phyloP scores from a whole-genome alignment of 2,113 vertebrate species.

The Drymodes brunneopygia region DNA sequence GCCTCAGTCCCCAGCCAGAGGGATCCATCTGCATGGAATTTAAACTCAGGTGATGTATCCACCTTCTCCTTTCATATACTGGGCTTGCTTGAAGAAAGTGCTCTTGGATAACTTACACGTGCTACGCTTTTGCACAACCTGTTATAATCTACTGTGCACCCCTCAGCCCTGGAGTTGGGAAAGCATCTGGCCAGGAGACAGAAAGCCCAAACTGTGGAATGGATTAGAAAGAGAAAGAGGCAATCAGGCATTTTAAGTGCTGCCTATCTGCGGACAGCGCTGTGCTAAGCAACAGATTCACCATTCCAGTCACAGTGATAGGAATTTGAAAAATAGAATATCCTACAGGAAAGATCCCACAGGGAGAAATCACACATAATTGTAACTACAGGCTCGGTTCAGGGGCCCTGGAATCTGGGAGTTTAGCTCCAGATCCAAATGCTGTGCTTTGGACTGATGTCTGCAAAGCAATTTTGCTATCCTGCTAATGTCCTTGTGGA shows the following conservation, averaged over 20 bases:
- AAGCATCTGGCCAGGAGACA: not conserved
- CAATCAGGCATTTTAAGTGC: not conserved
- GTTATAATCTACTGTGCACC: not conserved
- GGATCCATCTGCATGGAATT: not conserved
- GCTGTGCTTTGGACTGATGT: not conserved
- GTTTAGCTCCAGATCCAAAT: not conserved
- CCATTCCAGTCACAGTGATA: not conserved
- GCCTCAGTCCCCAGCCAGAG: not conserved
- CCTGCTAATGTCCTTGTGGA: not conserved
- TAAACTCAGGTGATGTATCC: not conserved
- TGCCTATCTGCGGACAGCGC: accelerated
- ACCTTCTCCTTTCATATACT: not conserved
- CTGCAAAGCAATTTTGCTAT: not conserved
- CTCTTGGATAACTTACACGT: not conserved
- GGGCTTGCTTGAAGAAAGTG: not conserved
- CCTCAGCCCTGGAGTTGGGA: accelerated
- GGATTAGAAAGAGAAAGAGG: not conserved
- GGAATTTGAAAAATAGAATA: not conserved
- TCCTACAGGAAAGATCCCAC: not conserved
- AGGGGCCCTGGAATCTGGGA: not conserved
- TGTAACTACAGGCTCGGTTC: not conserved
- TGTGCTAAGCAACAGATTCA: not conserved
- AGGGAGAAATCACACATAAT: not conserved
- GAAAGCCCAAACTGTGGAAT: not conserved
- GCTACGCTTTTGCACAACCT: not conserved